These are phyloP conservation scores for Miichthys miiuy DNA, from an alignment of 2,797 vertebrate genomes.

Conservation along the genomic window DNA sequence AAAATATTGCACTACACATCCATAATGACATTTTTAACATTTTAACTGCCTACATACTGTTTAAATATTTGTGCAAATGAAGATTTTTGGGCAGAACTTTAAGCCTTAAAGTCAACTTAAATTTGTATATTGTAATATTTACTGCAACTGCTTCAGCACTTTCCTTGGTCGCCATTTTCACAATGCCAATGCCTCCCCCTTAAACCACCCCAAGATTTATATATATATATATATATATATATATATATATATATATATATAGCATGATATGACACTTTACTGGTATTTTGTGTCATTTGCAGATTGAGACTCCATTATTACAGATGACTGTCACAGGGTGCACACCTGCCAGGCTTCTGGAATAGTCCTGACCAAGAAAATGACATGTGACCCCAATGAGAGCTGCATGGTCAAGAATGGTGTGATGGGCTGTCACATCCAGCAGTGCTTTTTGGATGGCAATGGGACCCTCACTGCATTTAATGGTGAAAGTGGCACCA, in stretches of 20 bases:
- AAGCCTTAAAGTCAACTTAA: no score
- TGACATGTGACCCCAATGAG: constrained; percentile 66
- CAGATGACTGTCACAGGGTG: constrained; percentile 49
- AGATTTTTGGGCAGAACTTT: background rate
- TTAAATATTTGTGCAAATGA: background rate
- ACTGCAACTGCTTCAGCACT: no score
- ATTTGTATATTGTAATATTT: no score
- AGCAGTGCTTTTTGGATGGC: constrained; percentile 43
- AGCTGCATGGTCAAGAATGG: constrained; percentile 74
- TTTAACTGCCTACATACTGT: background rate
- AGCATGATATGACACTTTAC: no score
- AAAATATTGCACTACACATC: background rate
- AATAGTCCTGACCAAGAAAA: constrained; percentile 50
- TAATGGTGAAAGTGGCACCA: constrained; percentile 70
- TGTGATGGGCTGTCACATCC: constrained; percentile 73
- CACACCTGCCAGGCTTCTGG: constrained; percentile 56
- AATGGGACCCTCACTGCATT: constrained; percentile 79
- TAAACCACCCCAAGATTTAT: no score
- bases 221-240: no score
- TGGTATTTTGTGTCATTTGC: constrained; percentile 14
- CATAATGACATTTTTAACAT: background rate
- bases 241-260: no score
- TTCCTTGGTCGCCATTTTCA: no score
- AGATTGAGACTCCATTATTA: constrained; percentile 61
- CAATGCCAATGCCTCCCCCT: no score